Base-by-base conservation (phyloP, 2,888 invertebrate genomes). In the Hoplodrina ambigua region DNA sequence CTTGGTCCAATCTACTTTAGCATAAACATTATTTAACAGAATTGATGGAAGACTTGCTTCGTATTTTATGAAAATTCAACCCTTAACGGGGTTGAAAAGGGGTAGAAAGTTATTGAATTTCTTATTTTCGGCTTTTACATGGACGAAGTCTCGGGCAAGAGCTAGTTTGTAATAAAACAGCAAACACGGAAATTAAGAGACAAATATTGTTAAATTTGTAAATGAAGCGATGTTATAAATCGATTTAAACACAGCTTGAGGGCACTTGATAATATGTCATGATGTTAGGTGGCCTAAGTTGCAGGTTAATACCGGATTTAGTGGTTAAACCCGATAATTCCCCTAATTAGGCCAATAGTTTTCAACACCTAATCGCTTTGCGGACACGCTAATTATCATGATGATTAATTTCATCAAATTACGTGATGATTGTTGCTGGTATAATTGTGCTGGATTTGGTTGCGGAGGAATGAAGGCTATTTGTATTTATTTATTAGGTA, bases 221-320 rank as follows among this genome's bases (percentile, higher is more conserved):
- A 68, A 60, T 56, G 60, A 61, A 69, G 46, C 73, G 20, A 61
- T 64, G 53, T 41, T 54, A 68, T 58, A 69, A 73, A 68, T 71
- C 59, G 63, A 75, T 75, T 79, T 75, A 61, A 65, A 65, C 60
- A 69, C 61, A 62, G 75, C 75, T 64, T 52, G 49, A 46, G 64
- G 78, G 75, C 64, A 50, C 53, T 62, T 57, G 79, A 71, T 78
- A 75, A 57, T 74, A 69, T 61, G 68, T 71, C 68, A 80, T 70
- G 49, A 67, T 74, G 25, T 65, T 70, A 54, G 67, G 30, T 80
- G 80, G 52, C 54, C 25, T 66, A 80, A 80, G 68, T 80, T 61
- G 49, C 66, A 54, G 65, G 80, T 61, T 78, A 58, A 64, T 73
- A 50, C 37, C 13, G 63, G 68, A 72, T 64, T 72, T 54, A 2